Conservation (phyloP, 2,888 invertebrate genomes). For the Netelia virgata region DNA sequence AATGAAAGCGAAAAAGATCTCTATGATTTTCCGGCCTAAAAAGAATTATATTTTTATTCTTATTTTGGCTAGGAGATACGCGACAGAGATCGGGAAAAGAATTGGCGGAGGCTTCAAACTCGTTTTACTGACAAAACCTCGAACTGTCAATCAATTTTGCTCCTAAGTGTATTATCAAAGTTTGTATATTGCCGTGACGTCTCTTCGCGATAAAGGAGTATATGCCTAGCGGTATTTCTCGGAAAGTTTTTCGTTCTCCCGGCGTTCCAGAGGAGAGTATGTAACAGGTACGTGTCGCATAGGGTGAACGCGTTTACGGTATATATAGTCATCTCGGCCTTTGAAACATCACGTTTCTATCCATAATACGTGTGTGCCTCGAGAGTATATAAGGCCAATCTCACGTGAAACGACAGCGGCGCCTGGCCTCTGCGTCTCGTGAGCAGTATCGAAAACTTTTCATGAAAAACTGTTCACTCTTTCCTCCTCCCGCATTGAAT, state of each 20-base stretch:
- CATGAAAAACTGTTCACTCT: conserved; percentile 63
- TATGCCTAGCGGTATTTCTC: conserved; percentile 28
- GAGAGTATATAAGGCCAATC: conserved; percentile 58
- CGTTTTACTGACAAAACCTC: not conserved
- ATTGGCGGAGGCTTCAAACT: not conserved
- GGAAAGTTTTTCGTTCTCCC: conserved; percentile 42
- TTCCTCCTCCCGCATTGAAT: not conserved
- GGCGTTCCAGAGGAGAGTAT: conserved; percentile 31
- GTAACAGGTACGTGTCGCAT: conserved; percentile 60
- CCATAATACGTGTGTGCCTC: conserved; percentile 39
- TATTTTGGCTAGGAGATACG: not conserved
- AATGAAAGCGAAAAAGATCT: not conserved
- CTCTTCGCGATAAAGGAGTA: conserved; percentile 18
- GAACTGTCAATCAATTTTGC: not conserved
- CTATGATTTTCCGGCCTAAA: not conserved
- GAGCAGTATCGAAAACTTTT: conserved; percentile 62
- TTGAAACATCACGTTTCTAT: conserved; percentile 61
- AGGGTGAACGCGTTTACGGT: conserved; percentile 45
- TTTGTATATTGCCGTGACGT: conserved; percentile 14
- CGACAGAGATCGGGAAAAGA: not conserved
- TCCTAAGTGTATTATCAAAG: not conserved
- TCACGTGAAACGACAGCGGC: conserved; percentile 61
- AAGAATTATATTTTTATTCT: not conserved
- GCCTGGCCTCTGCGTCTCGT: conserved; percentile 2
- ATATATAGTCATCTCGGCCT: conserved; percentile 17